Evolutionary conservation across 2,797 vertebrate genomes (phyloP).

Genomic region (Poeciliopsis infans): DNA sequence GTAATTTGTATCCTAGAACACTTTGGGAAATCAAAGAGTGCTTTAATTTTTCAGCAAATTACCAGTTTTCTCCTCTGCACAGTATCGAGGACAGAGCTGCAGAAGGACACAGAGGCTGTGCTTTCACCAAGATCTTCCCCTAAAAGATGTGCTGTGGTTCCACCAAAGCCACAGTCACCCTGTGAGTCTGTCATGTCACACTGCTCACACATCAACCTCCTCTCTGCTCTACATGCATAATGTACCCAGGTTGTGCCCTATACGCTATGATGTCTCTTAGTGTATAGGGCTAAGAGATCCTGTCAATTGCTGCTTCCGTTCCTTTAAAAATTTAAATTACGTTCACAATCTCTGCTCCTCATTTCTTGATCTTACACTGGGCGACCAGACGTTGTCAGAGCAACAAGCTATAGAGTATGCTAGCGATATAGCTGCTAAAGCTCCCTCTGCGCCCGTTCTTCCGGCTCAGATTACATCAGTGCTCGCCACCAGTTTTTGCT

Average conservation of each 20-base stretch:
- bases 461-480: conserved; percentile 42
- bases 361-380: conserved; percentile 41
- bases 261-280: not conserved
- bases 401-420: conserved; percentile 55
- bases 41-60: not conserved
- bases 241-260: not conserved
- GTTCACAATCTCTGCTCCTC: conserved; percentile 4
- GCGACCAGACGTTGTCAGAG: conserved; percentile 71
- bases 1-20: not conserved
- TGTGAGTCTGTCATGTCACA: conserved; percentile 75
- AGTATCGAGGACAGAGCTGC: conserved; percentile 88
- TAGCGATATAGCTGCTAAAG: conserved; percentile 23
- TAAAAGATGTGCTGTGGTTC: conserved; percentile 83
- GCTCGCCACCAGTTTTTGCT: conserved; percentile 43
- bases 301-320: conserved; percentile 12
- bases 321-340: conserved; percentile 45
- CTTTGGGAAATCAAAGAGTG: not conserved
- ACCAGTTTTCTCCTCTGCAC: conserved; percentile 13
- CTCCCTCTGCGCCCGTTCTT: conserved; percentile 28
- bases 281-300: no score
- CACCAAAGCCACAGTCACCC: conserved; percentile 90
- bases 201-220: not conserved
- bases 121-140: conserved; percentile 84
- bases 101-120: conserved; percentile 82
- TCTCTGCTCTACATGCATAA: not conserved